Percentiles rank a stretch among this genome's conserved stretches.
Evolutionary conservation across 1,140 invertebrate genomes (phyloP).

Genomic region (Caenorhabditis elegans): WBcel235 BX284604.4:2782501-2783000

Average conservation of each 20-base stretch:
- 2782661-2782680: constrained; percentile 72
- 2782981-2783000: no score
- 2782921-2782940: no score
- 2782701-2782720: neutral
- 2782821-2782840: no score
- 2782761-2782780: neutral
- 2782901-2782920: no score
- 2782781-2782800: neutral
- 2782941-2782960: no score
- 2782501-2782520: constrained; percentile 60
- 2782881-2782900: no score
- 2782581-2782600: constrained; percentile 64
- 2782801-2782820: neutral
- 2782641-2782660: constrained; percentile 77
- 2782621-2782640: constrained; percentile 94
- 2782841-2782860: no score
- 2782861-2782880: no score
- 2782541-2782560: constrained; percentile 57
- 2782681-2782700: neutral
- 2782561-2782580: constrained; percentile 65
- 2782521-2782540: constrained; percentile 52
- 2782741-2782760: neutral
- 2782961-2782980: no score
- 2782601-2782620: constrained; percentile 80
- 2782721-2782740: neutral